Evolutionary conservation across 2,797 vertebrate species (phyloP).

Genomic region (Cottoperca gobio): DNA sequence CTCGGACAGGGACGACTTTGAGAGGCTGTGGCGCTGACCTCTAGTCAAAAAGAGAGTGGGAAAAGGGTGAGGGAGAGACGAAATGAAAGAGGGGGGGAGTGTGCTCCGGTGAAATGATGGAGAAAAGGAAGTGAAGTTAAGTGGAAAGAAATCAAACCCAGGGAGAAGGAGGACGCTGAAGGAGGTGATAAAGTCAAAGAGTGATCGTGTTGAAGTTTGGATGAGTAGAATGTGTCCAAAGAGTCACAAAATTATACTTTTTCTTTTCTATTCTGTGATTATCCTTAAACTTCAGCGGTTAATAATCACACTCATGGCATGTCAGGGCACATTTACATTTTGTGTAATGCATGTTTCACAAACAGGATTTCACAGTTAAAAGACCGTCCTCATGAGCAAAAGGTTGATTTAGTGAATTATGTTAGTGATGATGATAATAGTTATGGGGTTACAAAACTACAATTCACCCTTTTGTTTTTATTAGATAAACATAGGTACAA

Average conservation of each 20-base stretch:
- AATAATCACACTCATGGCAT: background rate
- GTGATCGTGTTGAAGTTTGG: background rate
- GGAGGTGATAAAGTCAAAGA: background rate
- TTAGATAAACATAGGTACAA: background rate
- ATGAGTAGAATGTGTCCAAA: background rate
- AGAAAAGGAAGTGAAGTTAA: slow-evolving; percentile 11
- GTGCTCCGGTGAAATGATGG: slow-evolving; percentile 1
- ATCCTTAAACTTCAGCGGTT: slow-evolving; percentile 4
- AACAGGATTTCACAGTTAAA: background rate
- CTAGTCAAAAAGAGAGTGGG: slow-evolving; percentile 26
- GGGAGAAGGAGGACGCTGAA: background rate
- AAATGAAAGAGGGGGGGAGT: slow-evolving; percentile 17
- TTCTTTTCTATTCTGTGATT: background rate
- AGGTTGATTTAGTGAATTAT: background rate
- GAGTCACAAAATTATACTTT: background rate
- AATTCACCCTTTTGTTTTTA: background rate
- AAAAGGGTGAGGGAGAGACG: slow-evolving; percentile 11
- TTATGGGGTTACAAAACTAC: background rate
- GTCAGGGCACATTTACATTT: slow-evolving; percentile 20
- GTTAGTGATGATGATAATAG: background rate
- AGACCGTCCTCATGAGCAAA: background rate
- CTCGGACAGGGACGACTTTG: slow-evolving; percentile 73
- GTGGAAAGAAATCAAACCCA: slow-evolving; percentile 5
- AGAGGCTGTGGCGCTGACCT: slow-evolving; percentile 67
- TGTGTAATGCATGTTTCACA: background rate